Conservation (phyloP, 1,140 invertebrate genomes). For the Nixonia krombeini region DNA sequence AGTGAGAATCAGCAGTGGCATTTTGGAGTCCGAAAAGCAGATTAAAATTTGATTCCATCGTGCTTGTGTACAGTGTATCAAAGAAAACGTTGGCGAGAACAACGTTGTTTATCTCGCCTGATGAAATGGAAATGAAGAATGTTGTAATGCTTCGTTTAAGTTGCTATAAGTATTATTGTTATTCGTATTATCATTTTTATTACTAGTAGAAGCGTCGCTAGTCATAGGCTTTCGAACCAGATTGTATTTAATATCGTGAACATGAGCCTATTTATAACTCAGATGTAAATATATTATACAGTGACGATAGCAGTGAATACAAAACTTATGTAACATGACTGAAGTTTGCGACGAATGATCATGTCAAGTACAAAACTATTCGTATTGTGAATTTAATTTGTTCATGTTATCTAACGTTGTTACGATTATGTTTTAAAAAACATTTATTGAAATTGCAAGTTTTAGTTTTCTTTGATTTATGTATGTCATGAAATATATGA, state of each 20-base stretch:
- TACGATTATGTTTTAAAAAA: no score
- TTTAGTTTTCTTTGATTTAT: no score
- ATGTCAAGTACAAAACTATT: no score
- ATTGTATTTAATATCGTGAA: conserved; percentile 66
- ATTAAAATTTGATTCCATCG: not conserved
- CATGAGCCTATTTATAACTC: conserved; percentile 62
- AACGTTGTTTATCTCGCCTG: not conserved
- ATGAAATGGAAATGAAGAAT: conserved; percentile 13
- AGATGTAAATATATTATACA: conserved; percentile 63
- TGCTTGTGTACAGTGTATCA: conserved; percentile 64
- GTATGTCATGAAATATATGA: no score
- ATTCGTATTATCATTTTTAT: conserved; percentile 14
- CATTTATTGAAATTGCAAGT: no score
- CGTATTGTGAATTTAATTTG: no score
- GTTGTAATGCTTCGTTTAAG: conserved; percentile 44
- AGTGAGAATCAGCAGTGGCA: no score
- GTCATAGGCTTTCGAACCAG: conserved; percentile 65
- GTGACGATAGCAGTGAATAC: conserved; percentile 38
- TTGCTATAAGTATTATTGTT: conserved; percentile 36
- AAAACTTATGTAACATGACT: conserved; percentile 34
- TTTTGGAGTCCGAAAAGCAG: not conserved
- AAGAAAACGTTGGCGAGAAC: conserved; percentile 15
- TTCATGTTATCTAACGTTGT: no score
- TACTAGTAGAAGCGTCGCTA: conserved; percentile 47
- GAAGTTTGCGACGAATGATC: conserved; percentile 12